These are phyloP conservation scores for Urophycis tenuis DNA, from an alignment of 2,797 vertebrate genomes.

Conservation along the genomic window DNA sequence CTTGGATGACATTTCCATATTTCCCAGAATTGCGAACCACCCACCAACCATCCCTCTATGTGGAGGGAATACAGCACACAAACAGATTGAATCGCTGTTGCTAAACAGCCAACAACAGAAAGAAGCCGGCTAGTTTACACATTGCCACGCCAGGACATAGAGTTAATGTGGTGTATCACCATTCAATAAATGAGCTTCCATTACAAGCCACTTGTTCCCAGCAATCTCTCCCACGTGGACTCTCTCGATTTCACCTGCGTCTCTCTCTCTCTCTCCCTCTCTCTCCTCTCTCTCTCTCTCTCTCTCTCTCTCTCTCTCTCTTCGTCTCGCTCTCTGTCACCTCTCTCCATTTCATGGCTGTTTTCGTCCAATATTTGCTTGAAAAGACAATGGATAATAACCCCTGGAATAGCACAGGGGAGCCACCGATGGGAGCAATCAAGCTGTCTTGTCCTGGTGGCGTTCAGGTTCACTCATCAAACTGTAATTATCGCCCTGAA, in stretches of 20 bases:
- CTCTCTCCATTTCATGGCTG: slow-evolving; percentile 66
- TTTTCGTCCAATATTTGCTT: slow-evolving; percentile 68
- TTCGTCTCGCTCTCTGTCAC: slow-evolving; percentile 42
- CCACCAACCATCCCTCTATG: background rate
- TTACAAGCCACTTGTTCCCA: slow-evolving; percentile 60
- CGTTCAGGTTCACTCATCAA: slow-evolving; percentile 74
- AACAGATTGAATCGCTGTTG: background rate
- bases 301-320: slow-evolving; percentile 52
- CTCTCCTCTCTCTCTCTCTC: slow-evolving; percentile 50
- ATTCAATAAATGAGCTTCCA: slow-evolving; percentile 54
- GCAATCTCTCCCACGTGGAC: slow-evolving; percentile 44
- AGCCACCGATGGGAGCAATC: slow-evolving; percentile 73
- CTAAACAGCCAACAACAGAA: background rate
- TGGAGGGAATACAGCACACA: background rate
- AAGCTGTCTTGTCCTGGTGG: slow-evolving; percentile 73
- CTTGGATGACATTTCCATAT: background rate
- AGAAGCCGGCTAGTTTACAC: background rate
- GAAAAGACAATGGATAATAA: slow-evolving; percentile 75
- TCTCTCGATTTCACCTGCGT: slow-evolving; percentile 24
- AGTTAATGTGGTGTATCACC: slow-evolving; percentile 64
- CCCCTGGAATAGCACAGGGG: slow-evolving; percentile 65
- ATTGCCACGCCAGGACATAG: slow-evolving; percentile 46
- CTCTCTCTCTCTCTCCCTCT: slow-evolving; percentile 51
- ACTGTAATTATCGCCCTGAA: slow-evolving; percentile 74
- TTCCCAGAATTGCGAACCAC: background rate